Evolutionary conservation across 2,797 vertebrate genomes (phyloP).

Genomic region (Melopsittacus undulatus): DNA sequence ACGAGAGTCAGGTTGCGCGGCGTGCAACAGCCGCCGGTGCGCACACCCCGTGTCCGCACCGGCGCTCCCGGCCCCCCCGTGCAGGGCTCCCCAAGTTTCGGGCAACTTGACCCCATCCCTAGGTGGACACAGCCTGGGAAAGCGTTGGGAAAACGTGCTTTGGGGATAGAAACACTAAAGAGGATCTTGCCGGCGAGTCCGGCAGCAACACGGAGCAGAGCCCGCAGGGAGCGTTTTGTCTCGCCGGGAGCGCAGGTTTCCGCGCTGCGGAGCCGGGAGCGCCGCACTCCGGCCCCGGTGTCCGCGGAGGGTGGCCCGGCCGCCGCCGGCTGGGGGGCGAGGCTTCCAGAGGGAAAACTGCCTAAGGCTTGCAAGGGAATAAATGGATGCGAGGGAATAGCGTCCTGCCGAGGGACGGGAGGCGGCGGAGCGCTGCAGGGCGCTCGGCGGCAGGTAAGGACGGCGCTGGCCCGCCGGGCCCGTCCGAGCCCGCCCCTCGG

Average conservation of each 20-base stretch:
- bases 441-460: background rate
- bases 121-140: background rate
- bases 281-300: background rate
- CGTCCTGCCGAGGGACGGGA: background rate
- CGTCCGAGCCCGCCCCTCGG: background rate
- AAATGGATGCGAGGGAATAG: background rate
- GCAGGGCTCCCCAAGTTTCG: background rate
- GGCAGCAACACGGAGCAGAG: constrained; percentile 3
- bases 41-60: background rate
- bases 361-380: background rate
- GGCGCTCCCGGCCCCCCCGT: background rate
- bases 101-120: background rate
- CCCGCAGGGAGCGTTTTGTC: background rate
- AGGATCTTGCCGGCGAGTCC: background rate
- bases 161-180: background rate
- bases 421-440: background rate
- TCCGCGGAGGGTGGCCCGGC: background rate
- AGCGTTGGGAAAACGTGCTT: background rate
- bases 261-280: background rate
- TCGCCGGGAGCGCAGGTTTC: background rate
- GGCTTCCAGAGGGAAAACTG: background rate
- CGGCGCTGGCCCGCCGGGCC: background rate
- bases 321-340: background rate
- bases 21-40: background rate
- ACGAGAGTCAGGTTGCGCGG: background rate